These are phyloP conservation scores for Heliconius eleuchia DNA, from an alignment of 1,140 invertebrate species.

Conservation along the genomic window DNA sequence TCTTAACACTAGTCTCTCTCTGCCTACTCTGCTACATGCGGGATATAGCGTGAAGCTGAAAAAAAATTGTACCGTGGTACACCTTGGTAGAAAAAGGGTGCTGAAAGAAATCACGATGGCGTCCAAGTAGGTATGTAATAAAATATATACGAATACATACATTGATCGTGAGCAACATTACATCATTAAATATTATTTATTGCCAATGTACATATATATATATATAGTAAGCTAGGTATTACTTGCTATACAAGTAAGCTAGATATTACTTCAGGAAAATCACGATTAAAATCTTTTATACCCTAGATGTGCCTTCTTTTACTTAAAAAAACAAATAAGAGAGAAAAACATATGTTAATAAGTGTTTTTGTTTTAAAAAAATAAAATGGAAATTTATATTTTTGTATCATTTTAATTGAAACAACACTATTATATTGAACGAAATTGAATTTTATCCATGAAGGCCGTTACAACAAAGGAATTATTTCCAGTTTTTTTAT, in stretches of 20 bases:
- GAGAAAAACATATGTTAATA: no score
- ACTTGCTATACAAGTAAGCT: background rate
- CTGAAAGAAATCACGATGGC: background rate
- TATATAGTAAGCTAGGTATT: background rate
- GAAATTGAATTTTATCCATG: slow-evolving; percentile 7
- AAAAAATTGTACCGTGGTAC: no score
- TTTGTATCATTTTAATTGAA: background rate
- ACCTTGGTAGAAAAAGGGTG: background rate
- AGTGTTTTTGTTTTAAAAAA: no score
- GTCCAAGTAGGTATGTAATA: background rate
- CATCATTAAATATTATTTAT: background rate
- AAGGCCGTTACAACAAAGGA: slow-evolving; percentile 22
- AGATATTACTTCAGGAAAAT: background rate
- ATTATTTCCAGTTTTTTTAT: background rate
- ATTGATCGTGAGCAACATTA: background rate
- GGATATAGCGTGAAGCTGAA: no score
- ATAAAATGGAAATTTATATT: background rate
- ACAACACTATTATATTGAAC: background rate
- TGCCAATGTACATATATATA: background rate
- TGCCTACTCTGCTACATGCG: no score
- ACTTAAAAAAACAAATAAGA: background rate
- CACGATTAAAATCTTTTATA: background rate
- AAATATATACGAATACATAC: background rate
- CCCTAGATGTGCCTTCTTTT: background rate
- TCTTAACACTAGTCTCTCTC: no score